Evolutionary conservation across 2,113 vertebrate species (phyloP).

Genomic region (Rostratula benghalensis): DNA sequence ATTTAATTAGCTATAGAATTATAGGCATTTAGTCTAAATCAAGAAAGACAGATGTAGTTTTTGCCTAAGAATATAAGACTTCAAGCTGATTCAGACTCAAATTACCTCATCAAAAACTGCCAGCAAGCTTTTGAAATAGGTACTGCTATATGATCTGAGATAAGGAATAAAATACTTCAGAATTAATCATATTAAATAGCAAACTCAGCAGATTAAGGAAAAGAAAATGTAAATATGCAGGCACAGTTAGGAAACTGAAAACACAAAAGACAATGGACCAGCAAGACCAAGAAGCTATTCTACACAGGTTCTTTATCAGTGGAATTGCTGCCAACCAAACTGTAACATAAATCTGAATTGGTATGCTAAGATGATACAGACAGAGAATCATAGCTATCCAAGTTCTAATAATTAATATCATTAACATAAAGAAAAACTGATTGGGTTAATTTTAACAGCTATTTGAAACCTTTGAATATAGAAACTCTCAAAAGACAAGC

Average conservation of each 20-base stretch:
- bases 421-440: slow-evolving; percentile 16
- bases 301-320: not conserved
- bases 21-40: slow-evolving; percentile 25
- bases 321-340: not conserved
- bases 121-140: not conserved
- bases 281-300: not conserved
- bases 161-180: not conserved
- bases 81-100: slow-evolving; percentile 2
- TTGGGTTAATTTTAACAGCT: not conserved
- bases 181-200: not conserved
- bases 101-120: not conserved
- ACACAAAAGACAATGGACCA: not conserved
- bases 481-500: not conserved
- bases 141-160: not conserved
- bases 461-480: slow-evolving; percentile 7
- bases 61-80: not conserved
- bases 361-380: not conserved
- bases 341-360: not conserved
- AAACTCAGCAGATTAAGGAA: not conserved
- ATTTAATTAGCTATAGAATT: slow-evolving; percentile 57
- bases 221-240: not conserved
- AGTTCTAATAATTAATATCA: slow-evolving; percentile 16
- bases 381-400: not conserved
- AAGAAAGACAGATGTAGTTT: slow-evolving; percentile 16
- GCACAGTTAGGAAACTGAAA: not conserved